Evolutionary conservation across 2,113 vertebrate genomes (phyloP).

Genomic region (Sebastes fasciatus): DNA sequence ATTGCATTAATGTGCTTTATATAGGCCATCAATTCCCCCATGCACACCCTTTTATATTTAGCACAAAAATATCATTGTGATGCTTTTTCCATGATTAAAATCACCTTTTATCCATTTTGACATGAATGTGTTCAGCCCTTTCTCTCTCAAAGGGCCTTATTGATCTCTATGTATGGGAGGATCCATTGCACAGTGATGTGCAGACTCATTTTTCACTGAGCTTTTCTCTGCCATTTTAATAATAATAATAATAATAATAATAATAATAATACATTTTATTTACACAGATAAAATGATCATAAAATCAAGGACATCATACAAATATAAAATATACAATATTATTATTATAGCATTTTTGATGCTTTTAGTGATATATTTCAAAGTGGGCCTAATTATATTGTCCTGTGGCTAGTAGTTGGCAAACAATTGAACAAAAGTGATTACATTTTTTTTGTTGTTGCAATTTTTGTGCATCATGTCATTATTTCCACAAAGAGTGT

Average conservation of each 20-base stretch:
- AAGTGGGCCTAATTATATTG: neutral
- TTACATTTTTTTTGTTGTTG: too few species aligned
- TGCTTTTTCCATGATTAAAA: neutral
- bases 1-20: neutral
- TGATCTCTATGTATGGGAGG: constrained; percentile 1
- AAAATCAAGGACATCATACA: too few species aligned
- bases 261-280: too few species aligned
- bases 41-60: neutral
- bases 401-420: neutral
- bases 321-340: too few species aligned
- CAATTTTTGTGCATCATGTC: neutral
- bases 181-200: neutral
- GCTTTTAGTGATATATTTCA: neutral
- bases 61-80: neutral
- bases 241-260: too few species aligned
- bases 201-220: neutral
- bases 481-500: neutral
- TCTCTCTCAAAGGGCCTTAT: neutral
- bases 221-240: constrained; percentile 21
- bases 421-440: neutral
- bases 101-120: neutral
- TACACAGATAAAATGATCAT: too few species aligned
- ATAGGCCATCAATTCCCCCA: fast-evolving
- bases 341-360: neutral
- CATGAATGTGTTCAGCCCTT: neutral